Percentiles rank a stretch among this genome's conserved stretches.
phyloP scores from a whole-genome alignment of 1,140 invertebrate genomes.

The Helicoverpa zea region DNA sequence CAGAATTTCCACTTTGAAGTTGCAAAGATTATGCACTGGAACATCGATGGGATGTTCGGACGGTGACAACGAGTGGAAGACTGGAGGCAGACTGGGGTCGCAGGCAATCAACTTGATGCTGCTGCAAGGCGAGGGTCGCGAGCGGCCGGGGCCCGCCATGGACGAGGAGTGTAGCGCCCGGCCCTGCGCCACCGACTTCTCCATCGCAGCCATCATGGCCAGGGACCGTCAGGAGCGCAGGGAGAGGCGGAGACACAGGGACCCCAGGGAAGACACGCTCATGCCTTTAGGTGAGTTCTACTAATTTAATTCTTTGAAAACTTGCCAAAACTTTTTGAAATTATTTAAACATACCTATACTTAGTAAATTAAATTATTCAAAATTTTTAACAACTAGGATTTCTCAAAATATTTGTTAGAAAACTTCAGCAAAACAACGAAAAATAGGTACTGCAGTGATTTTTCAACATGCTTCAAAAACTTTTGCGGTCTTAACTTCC shows the following conservation, averaged over 20 bases:
- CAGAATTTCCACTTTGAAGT: conserved; percentile 51
- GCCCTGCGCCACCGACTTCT: conserved; percentile 94
- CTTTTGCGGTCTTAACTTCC: not conserved
- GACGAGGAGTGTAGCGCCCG: conserved; percentile 88
- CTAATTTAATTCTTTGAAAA: not conserved
- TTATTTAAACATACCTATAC: not conserved
- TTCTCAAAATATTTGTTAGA: not conserved
- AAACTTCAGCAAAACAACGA: not conserved
- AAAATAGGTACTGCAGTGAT: not conserved
- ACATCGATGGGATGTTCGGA: conserved; percentile 83
- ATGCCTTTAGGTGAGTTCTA: conserved; percentile 77
- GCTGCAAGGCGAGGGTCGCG: conserved; percentile 81
- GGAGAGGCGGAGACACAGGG: conserved; percentile 78
- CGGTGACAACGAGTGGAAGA: conserved; percentile 74
- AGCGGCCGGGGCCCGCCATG: conserved; percentile 76
- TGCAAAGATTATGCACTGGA: conserved; percentile 72
- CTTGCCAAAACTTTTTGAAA: not conserved
- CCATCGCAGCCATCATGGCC: conserved; percentile 95
- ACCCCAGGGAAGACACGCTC: conserved; percentile 83
- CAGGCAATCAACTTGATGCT: conserved; percentile 82
- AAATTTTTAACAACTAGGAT: not conserved
- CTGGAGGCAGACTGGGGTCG: conserved; percentile 68
- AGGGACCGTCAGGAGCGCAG: conserved; percentile 87
- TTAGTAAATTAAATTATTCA: not conserved
- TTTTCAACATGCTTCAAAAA: not conserved